Conservation (phyloP, 2,888 invertebrate species). For the Chorisops tibialis region DNA sequence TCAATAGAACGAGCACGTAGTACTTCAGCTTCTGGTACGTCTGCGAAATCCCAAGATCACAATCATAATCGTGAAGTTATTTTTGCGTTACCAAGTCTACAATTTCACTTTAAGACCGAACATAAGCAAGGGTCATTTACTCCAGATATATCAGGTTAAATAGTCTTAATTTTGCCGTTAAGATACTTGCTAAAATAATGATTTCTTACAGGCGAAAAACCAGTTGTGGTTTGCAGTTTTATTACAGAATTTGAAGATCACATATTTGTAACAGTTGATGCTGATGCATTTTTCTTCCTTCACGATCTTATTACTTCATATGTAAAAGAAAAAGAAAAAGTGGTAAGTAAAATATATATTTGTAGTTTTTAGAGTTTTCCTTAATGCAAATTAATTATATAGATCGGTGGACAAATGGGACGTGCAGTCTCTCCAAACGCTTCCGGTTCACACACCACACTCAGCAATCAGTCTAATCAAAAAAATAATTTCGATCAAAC, state of each 20-base stretch:
- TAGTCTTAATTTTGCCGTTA: not conserved
- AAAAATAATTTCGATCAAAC: too few species aligned
- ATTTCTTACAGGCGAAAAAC: constrained; percentile 64
- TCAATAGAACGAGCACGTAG: constrained; percentile 58
- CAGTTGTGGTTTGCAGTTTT: constrained; percentile 92
- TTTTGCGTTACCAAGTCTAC: constrained; percentile 89
- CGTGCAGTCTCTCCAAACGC: constrained; percentile 51
- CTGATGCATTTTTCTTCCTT: constrained; percentile 95
- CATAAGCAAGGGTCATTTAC: constrained; percentile 76
- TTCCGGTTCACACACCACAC: too few species aligned
- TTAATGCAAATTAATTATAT: not conserved
- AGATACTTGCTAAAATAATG: too few species aligned
- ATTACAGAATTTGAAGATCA: constrained; percentile 98
- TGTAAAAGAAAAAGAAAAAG: constrained; percentile 86
- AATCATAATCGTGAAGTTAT: constrained; percentile 92
- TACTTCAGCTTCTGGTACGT: constrained; percentile 48
- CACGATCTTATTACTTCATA: constrained; percentile 97
- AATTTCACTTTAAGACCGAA: constrained; percentile 88
- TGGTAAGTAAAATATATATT: constrained; percentile 55
- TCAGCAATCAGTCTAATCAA: too few species aligned
- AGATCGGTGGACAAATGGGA: constrained; percentile 48
- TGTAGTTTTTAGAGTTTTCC: not conserved
- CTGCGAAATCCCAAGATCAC: constrained; percentile 67
- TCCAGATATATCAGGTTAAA: constrained; percentile 63
- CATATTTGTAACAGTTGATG: constrained; percentile 96